Evolutionary conservation across 2,113 vertebrate genomes (phyloP), one percentile per base, ranked within the genome.

Genomic region (Cyanistes caeruleus): DNA sequence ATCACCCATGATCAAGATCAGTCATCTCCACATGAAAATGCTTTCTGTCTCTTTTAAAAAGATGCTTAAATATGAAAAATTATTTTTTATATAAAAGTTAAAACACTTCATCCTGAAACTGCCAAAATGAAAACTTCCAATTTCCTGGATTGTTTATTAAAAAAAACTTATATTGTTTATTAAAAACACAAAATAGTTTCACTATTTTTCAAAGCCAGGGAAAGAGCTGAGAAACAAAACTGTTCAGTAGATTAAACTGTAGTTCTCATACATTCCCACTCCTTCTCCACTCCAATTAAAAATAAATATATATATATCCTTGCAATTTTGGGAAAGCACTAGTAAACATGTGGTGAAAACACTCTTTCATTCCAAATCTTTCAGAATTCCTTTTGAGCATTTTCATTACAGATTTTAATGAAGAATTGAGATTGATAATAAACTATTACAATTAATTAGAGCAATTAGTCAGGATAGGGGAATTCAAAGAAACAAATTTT

Each of bases 81-180:
- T 76, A 86, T 48, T 55, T 89, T 84, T 84, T 7, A 93, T 89
- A 84, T 78, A 52, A 59, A 86, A 96, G 68, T 74, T 92, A 95
- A 90, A 95, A 44, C 23, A 78, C 21, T 93, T 90, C 39, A 84
- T 96, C 83, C 92, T 92, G 56, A 92, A 93, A 84, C 73, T 81
- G 76, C 87, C 94, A 81, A 74, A 59, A 74, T 7, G 33, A 90
- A 93, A 93, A 63, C 52, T 90, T 80, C 8, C 74, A 86, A 90
- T 95, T 95, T 97, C 93, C 94, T 93, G 90, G 19, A 59, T 30
- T 90, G 79, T 93, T 77, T 93, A 93, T 95, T 93, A 93, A 95
- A 96, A 90, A 63, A 39, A 39, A 11, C 39, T 39, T 39, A 39
- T 12, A 59, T 30, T 90, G 79, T 94, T 76, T 93, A 93, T 95